phyloP scores from a whole-genome alignment of 1,140 invertebrate genomes.

The Oryzaephilus surinamensis region DNA sequence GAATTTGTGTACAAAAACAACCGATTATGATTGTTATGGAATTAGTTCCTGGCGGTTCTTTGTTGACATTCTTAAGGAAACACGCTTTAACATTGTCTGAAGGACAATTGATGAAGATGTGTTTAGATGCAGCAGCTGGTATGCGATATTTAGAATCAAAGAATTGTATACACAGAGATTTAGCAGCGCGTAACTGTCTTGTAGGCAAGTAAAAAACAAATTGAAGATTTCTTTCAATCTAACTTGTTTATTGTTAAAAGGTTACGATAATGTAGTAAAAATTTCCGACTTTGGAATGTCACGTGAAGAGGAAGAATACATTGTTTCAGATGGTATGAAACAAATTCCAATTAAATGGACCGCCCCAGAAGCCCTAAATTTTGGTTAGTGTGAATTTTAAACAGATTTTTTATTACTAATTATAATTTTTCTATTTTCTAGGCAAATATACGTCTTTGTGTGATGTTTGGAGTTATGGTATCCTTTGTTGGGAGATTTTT shows the following conservation, averaged over 20 bases:
- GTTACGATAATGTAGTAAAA: slow-evolving; percentile 78
- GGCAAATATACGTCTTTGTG: slow-evolving; percentile 94
- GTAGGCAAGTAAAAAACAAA: slow-evolving; percentile 46
- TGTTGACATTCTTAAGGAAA: slow-evolving; percentile 78
- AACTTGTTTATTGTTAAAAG: slow-evolving; percentile 32
- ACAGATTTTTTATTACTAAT: too few relatives aligned
- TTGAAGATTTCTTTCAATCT: background rate
- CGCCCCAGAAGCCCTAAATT: slow-evolving; percentile 91
- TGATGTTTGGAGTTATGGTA: slow-evolving; percentile 98
- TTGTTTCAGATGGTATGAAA: slow-evolving; percentile 94
- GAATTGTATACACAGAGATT: slow-evolving; percentile 92
- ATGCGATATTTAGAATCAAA: slow-evolving; percentile 95
- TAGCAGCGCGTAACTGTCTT: slow-evolving; percentile 91
- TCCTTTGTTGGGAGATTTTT: slow-evolving; percentile 96
- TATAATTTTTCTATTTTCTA: slow-evolving; percentile 31
- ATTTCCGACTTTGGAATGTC: slow-evolving; percentile 99
- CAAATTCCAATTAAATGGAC: slow-evolving; percentile 99
- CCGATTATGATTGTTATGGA: slow-evolving; percentile 99
- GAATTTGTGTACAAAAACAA: slow-evolving; percentile 95
- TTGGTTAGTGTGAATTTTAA: slow-evolving; percentile 56
- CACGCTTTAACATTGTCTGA: slow-evolving; percentile 56
- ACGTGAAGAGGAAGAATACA: slow-evolving; percentile 93
- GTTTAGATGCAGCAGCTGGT: slow-evolving; percentile 83
- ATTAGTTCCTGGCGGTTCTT: slow-evolving; percentile 83
- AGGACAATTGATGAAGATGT: slow-evolving; percentile 77